Conservation (phyloP, 2,888 invertebrate species). For the Mimumesa dahlbomi region DNA sequence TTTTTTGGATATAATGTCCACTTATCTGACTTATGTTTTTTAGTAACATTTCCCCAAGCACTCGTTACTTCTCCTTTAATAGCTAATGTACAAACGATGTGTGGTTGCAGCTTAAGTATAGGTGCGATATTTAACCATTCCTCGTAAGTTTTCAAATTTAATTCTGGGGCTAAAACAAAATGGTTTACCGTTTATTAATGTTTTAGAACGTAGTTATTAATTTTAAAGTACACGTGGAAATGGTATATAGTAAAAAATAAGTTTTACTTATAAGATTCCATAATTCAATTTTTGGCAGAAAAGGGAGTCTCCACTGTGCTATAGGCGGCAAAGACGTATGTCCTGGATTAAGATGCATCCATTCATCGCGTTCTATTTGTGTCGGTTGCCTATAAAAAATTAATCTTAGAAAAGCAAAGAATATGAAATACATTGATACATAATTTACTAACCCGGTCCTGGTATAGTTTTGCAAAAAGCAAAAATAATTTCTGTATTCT, state of each 20-base stretch:
- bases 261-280: slow-evolving; percentile 79
- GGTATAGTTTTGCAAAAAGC: slow-evolving; percentile 72
- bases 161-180: slow-evolving; percentile 78
- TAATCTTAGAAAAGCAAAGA: too few species aligned
- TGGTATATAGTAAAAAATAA: neutral
- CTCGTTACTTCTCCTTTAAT: slow-evolving; percentile 79
- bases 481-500: slow-evolving; percentile 66
- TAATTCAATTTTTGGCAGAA: slow-evolving; percentile 77
- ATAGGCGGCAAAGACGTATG: slow-evolving; percentile 80
- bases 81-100: slow-evolving; percentile 81
- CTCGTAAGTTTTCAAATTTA: slow-evolving; percentile 80
- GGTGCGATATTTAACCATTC: slow-evolving; percentile 81
- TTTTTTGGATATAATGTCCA: slow-evolving; percentile 68
- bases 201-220: slow-evolving; percentile 1
- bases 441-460: slow-evolving; percentile 62
- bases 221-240: neutral
- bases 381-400: slow-evolving; percentile 75
- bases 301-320: slow-evolving; percentile 81
- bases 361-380: slow-evolving; percentile 80
- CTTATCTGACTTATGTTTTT: slow-evolving; percentile 23
- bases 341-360: slow-evolving; percentile 79
- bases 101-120: slow-evolving; percentile 77
- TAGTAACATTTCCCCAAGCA: slow-evolving; percentile 58
- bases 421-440: slow-evolving; percentile 1
- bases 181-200: neutral